Conservation (phyloP, 2,888 invertebrate species). For the Aethes cnicana region DNA sequence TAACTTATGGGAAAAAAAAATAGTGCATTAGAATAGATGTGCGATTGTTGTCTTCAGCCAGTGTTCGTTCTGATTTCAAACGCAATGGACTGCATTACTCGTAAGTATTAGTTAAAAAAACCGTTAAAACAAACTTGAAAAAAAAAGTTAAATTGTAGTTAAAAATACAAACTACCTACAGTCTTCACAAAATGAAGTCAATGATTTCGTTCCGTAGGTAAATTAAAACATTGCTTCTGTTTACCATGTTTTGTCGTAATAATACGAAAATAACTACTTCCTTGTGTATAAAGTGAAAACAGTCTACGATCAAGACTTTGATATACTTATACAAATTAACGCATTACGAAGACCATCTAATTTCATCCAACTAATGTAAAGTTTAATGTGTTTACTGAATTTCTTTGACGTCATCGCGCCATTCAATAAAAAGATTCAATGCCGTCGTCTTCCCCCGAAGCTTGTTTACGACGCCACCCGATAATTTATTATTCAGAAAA, state of each 20-base stretch:
- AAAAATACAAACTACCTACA: too few relatives aligned
- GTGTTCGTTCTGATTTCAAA: slow-evolving; percentile 16
- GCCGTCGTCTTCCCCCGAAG: slow-evolving; percentile 26
- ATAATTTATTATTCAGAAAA: slow-evolving; percentile 15
- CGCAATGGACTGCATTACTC: slow-evolving; percentile 5
- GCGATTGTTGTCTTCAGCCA: slow-evolving; percentile 19
- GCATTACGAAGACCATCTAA: slow-evolving; percentile 17
- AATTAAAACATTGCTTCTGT: too few relatives aligned
- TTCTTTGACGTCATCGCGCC: slow-evolving; percentile 29
- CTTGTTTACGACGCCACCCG: slow-evolving; percentile 17
- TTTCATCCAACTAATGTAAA: slow-evolving; percentile 17
- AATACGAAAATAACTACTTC: too few relatives aligned
- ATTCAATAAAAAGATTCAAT: slow-evolving; percentile 24
- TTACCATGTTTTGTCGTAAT: too few relatives aligned
- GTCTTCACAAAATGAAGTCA: too few relatives aligned
- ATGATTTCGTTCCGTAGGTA: too few relatives aligned
- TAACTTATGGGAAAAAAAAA: not conserved
- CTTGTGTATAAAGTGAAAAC: too few relatives aligned
- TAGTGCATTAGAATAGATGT: not conserved
- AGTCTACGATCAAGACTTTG: not conserved
- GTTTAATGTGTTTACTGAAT: slow-evolving; percentile 19
- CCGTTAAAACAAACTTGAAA: too few relatives aligned
- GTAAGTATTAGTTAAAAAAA: slow-evolving; percentile 2
- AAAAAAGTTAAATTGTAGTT: too few relatives aligned
- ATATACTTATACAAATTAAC: not conserved